Evolutionary conservation across 2,797 vertebrate genomes (phyloP).

Genomic region (Macroramphosus scolopax): DNA sequence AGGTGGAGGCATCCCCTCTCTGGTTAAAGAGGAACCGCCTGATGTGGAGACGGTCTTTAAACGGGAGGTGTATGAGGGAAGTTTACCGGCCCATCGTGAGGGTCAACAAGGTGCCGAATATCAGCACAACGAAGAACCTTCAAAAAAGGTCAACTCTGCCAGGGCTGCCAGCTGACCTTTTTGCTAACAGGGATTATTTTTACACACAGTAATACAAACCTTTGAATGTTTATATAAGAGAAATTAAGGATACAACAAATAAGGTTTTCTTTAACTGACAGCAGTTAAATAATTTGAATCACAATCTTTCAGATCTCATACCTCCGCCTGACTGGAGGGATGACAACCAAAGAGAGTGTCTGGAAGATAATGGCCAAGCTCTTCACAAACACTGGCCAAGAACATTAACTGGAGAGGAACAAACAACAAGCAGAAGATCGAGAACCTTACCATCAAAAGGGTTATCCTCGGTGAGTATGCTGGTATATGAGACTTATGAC

Average conservation of each 20-base stretch:
- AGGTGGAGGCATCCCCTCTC: neutral
- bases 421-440: constrained; percentile 20
- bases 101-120: accelerated
- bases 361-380: constrained; percentile 16
- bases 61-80: constrained; percentile 3
- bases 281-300: neutral
- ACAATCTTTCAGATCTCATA: constrained; percentile 12
- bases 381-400: constrained; percentile 17
- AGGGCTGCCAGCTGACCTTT: too few species aligned
- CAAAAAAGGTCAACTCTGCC: constrained; percentile 1
- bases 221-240: too few species aligned
- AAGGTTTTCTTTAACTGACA: too few species aligned
- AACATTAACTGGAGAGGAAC: constrained; percentile 21
- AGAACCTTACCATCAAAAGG: constrained; percentile 16
- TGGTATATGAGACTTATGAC: neutral
- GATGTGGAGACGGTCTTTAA: neutral
- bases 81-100: neutral
- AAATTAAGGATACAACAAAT: too few species aligned
- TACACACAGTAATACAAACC: too few species aligned
- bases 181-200: too few species aligned
- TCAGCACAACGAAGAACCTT: neutral
- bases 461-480: constrained; percentile 20
- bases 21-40: constrained; percentile 6
- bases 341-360: constrained; percentile 10
- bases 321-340: neutral